Percentiles rank a stretch among this genome's conserved stretches.
Conservation (phyloP, 1,140 invertebrate species). For the Dreissena polymorpha region DNA sequence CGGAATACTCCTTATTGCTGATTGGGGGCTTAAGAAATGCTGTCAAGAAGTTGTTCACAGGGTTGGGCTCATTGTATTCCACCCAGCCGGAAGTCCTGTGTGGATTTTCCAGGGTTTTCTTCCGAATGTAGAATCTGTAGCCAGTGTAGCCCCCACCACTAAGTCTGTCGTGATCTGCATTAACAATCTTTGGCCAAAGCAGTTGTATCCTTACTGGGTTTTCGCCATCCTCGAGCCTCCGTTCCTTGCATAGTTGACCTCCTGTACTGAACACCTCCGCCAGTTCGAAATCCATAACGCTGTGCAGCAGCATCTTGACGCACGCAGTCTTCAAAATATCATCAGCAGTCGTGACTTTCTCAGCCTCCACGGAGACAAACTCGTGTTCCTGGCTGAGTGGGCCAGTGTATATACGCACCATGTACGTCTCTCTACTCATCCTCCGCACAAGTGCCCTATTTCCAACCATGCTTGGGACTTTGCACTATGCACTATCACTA, state of each 20-base stretch:
- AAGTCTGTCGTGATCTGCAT: conserved; percentile 63
- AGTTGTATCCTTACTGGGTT: conserved; percentile 95
- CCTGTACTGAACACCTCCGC: conserved; percentile 90
- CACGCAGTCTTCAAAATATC: conserved; percentile 94
- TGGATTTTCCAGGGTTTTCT: conserved; percentile 71
- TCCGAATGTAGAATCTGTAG: conserved; percentile 78
- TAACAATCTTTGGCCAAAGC: conserved; percentile 90
- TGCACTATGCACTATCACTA: background rate
- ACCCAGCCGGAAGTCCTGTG: conserved; percentile 84
- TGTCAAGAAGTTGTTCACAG: conserved; percentile 91
- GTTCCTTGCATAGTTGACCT: conserved; percentile 95
- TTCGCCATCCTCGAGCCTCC: conserved; percentile 90
- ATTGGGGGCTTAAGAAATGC: conserved; percentile 94
- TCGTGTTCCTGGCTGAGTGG: conserved; percentile 93
- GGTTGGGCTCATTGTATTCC: conserved; percentile 87
- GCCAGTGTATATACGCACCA: conserved; percentile 93
- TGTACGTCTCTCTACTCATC: conserved; percentile 79
- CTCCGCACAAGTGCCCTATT: conserved; percentile 65
- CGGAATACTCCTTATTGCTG: conserved; percentile 93
- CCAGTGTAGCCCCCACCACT: conserved; percentile 85
- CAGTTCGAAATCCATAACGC: conserved; percentile 89
- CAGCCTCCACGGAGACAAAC: conserved; percentile 93
- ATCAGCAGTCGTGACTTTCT: conserved; percentile 93
- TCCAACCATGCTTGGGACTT: background rate
- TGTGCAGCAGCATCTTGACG: conserved; percentile 86